Conservation (phyloP, 1,140 invertebrate genomes). For the Bombus polaris region DNA sequence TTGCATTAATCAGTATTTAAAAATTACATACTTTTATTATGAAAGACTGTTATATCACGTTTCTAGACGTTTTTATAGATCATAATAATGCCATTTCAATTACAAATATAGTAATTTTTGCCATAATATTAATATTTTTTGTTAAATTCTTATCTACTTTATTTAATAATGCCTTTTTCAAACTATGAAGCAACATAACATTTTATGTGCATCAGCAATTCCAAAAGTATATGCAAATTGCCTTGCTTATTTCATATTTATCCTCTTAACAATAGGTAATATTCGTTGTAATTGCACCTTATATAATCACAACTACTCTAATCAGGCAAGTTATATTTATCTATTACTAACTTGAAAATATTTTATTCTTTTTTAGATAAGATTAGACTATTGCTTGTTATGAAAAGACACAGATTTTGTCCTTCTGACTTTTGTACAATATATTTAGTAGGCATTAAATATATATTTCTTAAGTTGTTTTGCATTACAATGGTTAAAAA, state of each 20-base stretch:
- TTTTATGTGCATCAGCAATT: slow-evolving; percentile 38
- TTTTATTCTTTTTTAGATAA: slow-evolving; percentile 31
- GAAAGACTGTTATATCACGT: slow-evolving; percentile 66
- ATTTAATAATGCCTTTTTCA: slow-evolving; percentile 26
- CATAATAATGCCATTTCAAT: slow-evolving; percentile 52
- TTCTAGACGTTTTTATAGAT: slow-evolving; percentile 53
- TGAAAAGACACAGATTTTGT: slow-evolving; percentile 49
- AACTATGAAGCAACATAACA: slow-evolving; percentile 53
- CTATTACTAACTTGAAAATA: slow-evolving; percentile 45
- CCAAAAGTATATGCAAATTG: slow-evolving; percentile 34
- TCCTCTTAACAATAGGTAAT: slow-evolving; percentile 47
- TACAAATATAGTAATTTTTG: slow-evolving; percentile 48
- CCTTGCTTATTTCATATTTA: slow-evolving; percentile 37
- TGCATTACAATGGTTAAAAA: slow-evolving; percentile 47
- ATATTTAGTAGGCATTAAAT: slow-evolving; percentile 29
- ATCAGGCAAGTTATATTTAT: slow-evolving; percentile 34
- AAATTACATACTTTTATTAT: slow-evolving; percentile 53
- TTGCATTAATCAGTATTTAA: slow-evolving; percentile 41
- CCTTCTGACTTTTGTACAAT: slow-evolving; percentile 46
- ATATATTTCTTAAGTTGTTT: slow-evolving; percentile 33
- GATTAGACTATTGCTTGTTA: slow-evolving; percentile 55
- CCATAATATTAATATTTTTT: slow-evolving; percentile 38
- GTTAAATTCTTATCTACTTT: slow-evolving; percentile 40
- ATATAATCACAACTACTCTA: slow-evolving; percentile 59
- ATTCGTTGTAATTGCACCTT: slow-evolving; percentile 54